Base-by-base conservation (phyloP, 2,888 invertebrate genomes). In the Hedychridium roseum region DNA sequence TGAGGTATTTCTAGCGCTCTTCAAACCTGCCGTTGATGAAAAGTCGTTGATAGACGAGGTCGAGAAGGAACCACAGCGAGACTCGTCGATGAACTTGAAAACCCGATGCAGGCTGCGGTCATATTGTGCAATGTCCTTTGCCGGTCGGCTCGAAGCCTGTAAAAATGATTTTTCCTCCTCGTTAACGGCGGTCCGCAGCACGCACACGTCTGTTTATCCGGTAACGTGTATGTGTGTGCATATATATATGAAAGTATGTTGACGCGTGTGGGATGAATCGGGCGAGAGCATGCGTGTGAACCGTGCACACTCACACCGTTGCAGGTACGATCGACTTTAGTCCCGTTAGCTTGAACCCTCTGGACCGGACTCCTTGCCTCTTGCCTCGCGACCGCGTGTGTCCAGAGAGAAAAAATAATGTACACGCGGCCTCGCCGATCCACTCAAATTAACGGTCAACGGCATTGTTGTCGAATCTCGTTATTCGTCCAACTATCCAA, bases 291-390 rank as follows among this genome's bases (percentile, higher is more conserved):
- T 32, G 45, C 7, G 34, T 42, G 34, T 35, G 18, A 4, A n/a
- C n/a, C n/a, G n/a, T n/a, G 34, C 31, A 43, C 30, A 45, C 37
- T 28, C 32, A 42, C 48, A 44, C 43, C 47, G 27, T 28, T 46
- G 36, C 47, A 43, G 42, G 39, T 51, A 60, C 60, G 59, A 63
- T 66, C 64, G 63, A 63, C 62, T 64, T 56, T 50, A 53, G 66
- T 74, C 69, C 74, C 74, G 74, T 74, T 74, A 74, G 54, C 64
- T 69, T 70, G 71, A 73, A 71, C 71, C 71, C 73, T 72, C 70
- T 64, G 60, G 60, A 64, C 66, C 61, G 63, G 57, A 60, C 63
- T 63, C 57, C 46, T 28, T 49, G 51, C 51, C 54, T 61, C 54
- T 31, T 50, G 44, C 52, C 55, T 50, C 40, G 35, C 39, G 47